Percentiles rank a stretch among this genome's conserved stretches.
Evolutionary conservation across 2,797 vertebrate species (phyloP).

Genomic region (Arctocebus calabarensis): DNA sequence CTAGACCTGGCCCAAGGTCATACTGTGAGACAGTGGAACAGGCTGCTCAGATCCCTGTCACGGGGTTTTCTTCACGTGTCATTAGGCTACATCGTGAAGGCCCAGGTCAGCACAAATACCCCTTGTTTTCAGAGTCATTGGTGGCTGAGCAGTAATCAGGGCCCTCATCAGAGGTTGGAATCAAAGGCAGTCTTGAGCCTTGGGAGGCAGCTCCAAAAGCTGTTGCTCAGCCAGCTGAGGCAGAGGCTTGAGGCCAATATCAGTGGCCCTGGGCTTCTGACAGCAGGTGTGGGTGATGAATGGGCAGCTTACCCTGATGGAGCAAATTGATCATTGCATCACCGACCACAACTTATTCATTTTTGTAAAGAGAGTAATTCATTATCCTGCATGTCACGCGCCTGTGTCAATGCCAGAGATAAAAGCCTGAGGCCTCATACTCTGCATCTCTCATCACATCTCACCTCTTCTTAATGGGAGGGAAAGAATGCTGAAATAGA

Average conservation of each 20-base stretch:
- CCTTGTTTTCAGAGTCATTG: background rate
- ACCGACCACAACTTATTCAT: slow-evolving; percentile 84
- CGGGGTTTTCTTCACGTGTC: background rate
- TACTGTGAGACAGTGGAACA: fast-evolving
- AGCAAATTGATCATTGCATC: slow-evolving; percentile 89
- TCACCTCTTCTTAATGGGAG: background rate
- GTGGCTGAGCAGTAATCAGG: background rate
- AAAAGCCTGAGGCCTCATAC: slow-evolving; percentile 57
- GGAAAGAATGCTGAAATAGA: slow-evolving; percentile 10
- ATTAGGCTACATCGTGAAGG: background rate
- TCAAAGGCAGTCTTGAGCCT: slow-evolving; percentile 71
- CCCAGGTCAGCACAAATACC: background rate
- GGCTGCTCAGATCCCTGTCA: background rate
- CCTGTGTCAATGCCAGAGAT: slow-evolving; percentile 72
- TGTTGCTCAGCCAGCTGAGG: slow-evolving; percentile 81
- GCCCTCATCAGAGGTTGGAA: slow-evolving; percentile 15
- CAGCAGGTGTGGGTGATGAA: slow-evolving; percentile 88
- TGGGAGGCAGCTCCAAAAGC: slow-evolving; percentile 79
- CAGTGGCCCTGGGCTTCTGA: slow-evolving; percentile 78
- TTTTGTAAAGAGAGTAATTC: slow-evolving; percentile 83
- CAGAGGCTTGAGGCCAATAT: slow-evolving; percentile 81
- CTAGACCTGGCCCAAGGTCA: background rate
- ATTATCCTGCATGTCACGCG: slow-evolving; percentile 76
- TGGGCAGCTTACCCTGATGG: slow-evolving; percentile 86
- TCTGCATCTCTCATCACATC: slow-evolving; percentile 70